Evolutionary conservation across 2,113 vertebrate species (phyloP), one percentile per base, ranked within the genome.

Genomic region (Mirza zaza): DNA sequence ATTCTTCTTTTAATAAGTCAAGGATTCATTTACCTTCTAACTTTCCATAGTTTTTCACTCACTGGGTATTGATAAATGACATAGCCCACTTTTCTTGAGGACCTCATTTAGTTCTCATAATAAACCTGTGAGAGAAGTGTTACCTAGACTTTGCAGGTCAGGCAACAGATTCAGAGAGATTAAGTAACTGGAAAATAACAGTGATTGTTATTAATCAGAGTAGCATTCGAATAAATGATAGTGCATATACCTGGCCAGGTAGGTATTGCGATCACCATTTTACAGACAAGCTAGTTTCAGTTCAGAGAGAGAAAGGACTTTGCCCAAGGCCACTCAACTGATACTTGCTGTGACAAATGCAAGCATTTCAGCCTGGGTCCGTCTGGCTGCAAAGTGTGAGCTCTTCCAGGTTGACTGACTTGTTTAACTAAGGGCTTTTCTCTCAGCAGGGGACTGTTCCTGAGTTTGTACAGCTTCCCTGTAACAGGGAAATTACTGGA

Each of bases 381-480:
- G 3, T 27, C 36, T 73, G n/a, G 36, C 80, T 36, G 48, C 2
- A n/a, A 32, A 55, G 18, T 1, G 2, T 36, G 21, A 32, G 32
- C 32, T 86, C 13, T n/a, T 92, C 63, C 70, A 85, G 67, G 71
- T 34, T 94, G 68, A 36, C 84, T 94, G 96, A 81, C 34, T 95
- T 94, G 94, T 94, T 96, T 94, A 89, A 96, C 82, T 6, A 0
- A 95, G 36, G 77, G 79, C 63, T 97, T 98, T 97, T 21, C 77
- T 95, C 65, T 91, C 82, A n/a, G 25, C 17, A 75, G 87, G 93
- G 73, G 25, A 86, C 77, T 25, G 1, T 75, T 95, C 86, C 32
- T 82, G n/a, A 97, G 65, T 48, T 21, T 39, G 23, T 61, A 77
- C 50, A 91, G 90, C 11, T 42, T 94, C 80, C 55, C 42, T 45